Evolutionary conservation across 1,140 invertebrate species (phyloP).

Genomic region (Eulimnadia texana): DNA sequence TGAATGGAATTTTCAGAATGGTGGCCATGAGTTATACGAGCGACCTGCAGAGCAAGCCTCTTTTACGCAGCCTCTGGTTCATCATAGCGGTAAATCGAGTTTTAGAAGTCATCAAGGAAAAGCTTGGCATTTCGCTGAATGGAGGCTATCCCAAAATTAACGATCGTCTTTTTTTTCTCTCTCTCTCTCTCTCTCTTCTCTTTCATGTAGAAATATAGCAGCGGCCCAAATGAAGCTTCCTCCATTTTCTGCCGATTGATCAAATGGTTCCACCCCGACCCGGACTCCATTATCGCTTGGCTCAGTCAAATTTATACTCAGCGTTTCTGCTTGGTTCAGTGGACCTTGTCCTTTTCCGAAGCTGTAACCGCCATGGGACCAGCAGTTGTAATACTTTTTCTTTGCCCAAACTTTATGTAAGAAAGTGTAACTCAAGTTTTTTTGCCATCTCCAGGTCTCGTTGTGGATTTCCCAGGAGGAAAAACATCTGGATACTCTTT

Average conservation of each 20-base stretch:
- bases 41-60: background rate
- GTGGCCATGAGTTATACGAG: background rate
- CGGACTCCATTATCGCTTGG: background rate
- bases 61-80: background rate
- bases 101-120: no score
- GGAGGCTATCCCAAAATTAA: no score
- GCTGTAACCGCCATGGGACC: background rate
- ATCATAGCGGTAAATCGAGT: background rate
- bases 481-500: background rate
- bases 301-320: background rate
- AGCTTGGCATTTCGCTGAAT: no score
- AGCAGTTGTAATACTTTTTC: background rate
- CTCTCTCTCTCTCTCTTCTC: background rate
- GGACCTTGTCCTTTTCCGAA: background rate
- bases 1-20: background rate
- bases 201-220: background rate
- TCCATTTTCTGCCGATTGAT: background rate
- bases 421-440: no score
- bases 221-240: background rate
- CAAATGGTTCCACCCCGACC: background rate
- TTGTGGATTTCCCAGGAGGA: background rate
- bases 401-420: background rate
- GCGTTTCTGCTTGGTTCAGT: background rate
- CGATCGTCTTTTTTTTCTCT: background rate
- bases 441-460: background rate